Evolutionary conservation across 2,113 vertebrate species (phyloP).

Genomic region (Meles meles): DNA sequence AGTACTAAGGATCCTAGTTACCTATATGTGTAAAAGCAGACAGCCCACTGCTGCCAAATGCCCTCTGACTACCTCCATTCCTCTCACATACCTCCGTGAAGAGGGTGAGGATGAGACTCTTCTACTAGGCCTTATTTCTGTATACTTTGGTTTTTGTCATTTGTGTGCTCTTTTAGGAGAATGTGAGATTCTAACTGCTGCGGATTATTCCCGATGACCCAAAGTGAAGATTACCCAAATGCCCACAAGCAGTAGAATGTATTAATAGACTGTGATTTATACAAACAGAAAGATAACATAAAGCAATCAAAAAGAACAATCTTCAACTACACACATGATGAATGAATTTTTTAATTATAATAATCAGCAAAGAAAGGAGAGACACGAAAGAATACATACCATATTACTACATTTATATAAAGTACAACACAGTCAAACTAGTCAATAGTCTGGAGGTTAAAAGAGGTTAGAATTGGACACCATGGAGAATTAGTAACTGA

Average conservation of each 20-base stretch:
- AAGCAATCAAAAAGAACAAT: background rate
- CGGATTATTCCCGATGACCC: background rate
- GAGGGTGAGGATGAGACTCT: background rate
- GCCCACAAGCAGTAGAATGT: background rate
- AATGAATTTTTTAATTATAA: background rate
- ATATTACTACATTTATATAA: background rate
- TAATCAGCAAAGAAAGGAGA: background rate
- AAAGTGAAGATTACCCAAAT: background rate
- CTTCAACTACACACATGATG: background rate
- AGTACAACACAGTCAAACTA: background rate
- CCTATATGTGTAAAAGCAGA: background rate
- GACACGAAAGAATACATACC: background rate
- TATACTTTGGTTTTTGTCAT: background rate
- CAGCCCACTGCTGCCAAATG: background rate
- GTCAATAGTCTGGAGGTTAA: background rate
- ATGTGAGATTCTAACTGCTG: background rate
- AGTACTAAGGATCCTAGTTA: background rate
- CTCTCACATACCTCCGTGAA: no score
- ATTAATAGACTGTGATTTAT: background rate
- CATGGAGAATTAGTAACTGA: background rate
- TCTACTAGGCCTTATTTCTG: background rate
- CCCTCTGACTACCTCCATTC: background rate
- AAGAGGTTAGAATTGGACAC: background rate
- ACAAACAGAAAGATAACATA: background rate
- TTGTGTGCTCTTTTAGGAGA: background rate